Percentiles rank a stretch among this genome's conserved stretches.
Conservation (phyloP, 2,888 invertebrate genomes). For the Helicoverpa assulta region DNA sequence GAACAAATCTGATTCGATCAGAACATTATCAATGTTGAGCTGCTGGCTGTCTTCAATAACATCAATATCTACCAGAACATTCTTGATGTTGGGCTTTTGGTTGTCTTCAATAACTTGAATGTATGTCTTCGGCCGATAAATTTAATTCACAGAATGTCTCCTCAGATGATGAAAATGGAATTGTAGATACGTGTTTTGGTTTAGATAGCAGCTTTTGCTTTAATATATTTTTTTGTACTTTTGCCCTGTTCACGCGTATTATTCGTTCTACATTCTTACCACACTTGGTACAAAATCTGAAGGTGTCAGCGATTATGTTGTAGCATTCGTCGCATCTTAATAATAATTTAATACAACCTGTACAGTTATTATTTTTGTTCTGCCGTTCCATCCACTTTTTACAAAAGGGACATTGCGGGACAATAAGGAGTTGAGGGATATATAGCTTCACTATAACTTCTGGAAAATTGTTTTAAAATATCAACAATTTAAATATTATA, state of each 20-base stretch:
- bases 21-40: constrained; percentile 47
- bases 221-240: constrained; percentile 25
- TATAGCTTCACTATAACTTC: constrained; percentile 34
- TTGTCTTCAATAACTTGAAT: constrained; percentile 47
- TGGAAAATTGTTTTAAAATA: constrained; percentile 27
- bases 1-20: constrained; percentile 43
- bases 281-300: constrained; percentile 54
- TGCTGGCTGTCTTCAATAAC: constrained; percentile 43
- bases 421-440: constrained; percentile 45
- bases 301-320: constrained; percentile 50
- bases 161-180: constrained; percentile 54
- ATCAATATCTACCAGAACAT: constrained; percentile 48
- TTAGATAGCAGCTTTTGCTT: constrained; percentile 50
- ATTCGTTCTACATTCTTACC: constrained; percentile 46
- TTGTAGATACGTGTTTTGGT: constrained; percentile 46
- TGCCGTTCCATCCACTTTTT: constrained; percentile 55
- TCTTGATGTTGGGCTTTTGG: constrained; percentile 49
- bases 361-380: constrained; percentile 53
- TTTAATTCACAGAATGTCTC: constrained; percentile 50
- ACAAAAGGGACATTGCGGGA: constrained; percentile 54
- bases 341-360: constrained; percentile 47
- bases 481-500: constrained; percentile 27
- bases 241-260: constrained; percentile 44
- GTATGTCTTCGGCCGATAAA: constrained; percentile 55
- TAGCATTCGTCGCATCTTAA: constrained; percentile 53